Conservation (phyloP, 92 coral and sea anemone species). For the Phenganax subtilis region DNA sequence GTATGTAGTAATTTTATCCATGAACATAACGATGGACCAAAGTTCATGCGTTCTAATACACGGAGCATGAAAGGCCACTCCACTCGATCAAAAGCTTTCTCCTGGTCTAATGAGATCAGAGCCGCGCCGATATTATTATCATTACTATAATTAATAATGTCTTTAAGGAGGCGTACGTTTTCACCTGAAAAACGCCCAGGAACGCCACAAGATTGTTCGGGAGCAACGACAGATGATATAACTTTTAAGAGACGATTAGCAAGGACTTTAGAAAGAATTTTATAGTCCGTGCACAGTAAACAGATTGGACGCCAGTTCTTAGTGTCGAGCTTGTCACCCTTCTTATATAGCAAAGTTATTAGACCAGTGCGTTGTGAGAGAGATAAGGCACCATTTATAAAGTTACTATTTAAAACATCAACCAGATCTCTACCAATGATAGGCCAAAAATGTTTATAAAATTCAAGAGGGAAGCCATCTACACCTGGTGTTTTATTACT, state of each 20-base stretch:
- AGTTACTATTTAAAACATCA: constrained; percentile 26
- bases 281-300: constrained; percentile 52
- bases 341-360: constrained; percentile 47
- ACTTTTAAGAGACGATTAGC: constrained; percentile 42
- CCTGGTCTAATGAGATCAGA: constrained; percentile 50
- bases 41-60: constrained; percentile 41
- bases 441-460: constrained; percentile 51
- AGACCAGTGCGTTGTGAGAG: constrained; percentile 35
- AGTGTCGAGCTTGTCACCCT: constrained; percentile 33
- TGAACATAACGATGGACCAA: constrained; percentile 42
- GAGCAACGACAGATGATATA: constrained; percentile 19
- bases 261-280: constrained; percentile 24
- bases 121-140: constrained; percentile 1
- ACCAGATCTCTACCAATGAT: constrained; percentile 44
- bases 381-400: constrained; percentile 3
- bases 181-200: constrained; percentile 44
- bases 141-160: neutral
- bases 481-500: constrained; percentile 43
- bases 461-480: constrained; percentile 60
- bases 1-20: constrained; percentile 48
- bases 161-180: constrained; percentile 34
- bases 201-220: constrained; percentile 54
- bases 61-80: constrained; percentile 49
- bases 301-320: constrained; percentile 61
- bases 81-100: constrained; percentile 52